A percentile compares a stretch with the other conserved stretches of the same genome.
Conservation (phyloP, 2,113 vertebrate genomes). For the Neogale vison region DNA sequence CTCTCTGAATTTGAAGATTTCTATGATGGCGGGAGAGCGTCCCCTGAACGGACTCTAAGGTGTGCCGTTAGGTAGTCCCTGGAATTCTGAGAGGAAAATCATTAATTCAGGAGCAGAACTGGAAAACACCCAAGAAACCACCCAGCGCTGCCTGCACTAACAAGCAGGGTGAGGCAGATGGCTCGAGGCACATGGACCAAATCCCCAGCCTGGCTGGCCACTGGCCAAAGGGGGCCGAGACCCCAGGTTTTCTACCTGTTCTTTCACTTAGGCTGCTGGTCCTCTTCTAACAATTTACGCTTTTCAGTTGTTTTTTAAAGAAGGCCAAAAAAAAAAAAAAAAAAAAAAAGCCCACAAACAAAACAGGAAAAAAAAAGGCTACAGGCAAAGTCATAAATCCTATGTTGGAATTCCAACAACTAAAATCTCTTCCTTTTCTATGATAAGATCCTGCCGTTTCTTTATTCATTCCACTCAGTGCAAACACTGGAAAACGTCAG, state of each 20-base stretch:
- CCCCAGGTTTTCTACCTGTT: neutral
- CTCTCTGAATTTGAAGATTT: neutral
- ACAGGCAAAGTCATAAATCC: neutral
- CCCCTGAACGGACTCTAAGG: conserved; percentile 16
- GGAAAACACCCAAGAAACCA: neutral
- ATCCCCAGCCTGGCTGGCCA: neutral
- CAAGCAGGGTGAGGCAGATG: neutral
- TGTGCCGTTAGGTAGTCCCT: neutral
- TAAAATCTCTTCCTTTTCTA: neutral
- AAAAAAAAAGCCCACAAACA: neutral
- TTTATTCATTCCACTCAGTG: neutral
- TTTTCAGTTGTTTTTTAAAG: conserved; percentile 7
- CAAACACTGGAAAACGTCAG: neutral
- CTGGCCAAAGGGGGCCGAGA: neutral
- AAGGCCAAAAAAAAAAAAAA: neutral
- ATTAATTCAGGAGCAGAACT: neutral
- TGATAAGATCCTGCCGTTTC: neutral
- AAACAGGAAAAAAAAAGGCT: no score
- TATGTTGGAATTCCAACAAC: neutral
- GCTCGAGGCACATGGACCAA: rapidly evolving
- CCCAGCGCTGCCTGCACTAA: no score
- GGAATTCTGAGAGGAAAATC: conserved; percentile 17
- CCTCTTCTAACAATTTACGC: neutral
- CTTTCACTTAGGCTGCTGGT: neutral
- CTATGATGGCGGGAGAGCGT: neutral